A percentile compares a stretch with the other conserved stretches of the same genome.
These are phyloP conservation scores for Nesometra sesokonis DNA, from an alignment of 35 echinoderm and acorn worm genomes.

Conservation along the genomic window DNA sequence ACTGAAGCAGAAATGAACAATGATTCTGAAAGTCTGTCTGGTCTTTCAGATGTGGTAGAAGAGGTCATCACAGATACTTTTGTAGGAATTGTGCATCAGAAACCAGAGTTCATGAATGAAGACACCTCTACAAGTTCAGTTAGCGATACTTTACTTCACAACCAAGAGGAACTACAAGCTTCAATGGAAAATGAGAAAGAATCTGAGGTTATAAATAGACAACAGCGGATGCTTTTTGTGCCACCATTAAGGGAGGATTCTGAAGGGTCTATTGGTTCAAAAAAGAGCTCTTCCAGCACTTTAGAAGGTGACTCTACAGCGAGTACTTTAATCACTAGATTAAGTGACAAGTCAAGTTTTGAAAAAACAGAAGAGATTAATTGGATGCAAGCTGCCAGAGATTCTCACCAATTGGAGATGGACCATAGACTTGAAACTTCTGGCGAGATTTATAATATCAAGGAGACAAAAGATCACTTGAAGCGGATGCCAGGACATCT, in stretches of 20 bases:
- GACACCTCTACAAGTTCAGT: neutral
- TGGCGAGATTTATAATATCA: neutral
- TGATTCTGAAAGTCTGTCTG: too few relatives aligned
- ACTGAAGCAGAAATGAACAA: too few relatives aligned
- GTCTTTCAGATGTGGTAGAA: too few relatives aligned
- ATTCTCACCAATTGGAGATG: neutral
- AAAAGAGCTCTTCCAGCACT: neutral
- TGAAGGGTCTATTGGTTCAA: neutral
- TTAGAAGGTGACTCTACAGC: neutral
- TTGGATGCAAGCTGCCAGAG: neutral
- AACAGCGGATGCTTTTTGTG: neutral
- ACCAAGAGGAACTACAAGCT: too few relatives aligned
- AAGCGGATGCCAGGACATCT: neutral
- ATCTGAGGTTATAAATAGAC: neutral
- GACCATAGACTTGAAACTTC: neutral
- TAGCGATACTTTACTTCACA: too few relatives aligned
- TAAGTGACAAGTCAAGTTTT: neutral
- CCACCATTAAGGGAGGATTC: neutral
- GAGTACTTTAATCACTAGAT: neutral
- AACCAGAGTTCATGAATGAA: neutral
- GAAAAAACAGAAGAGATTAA: too few relatives aligned
- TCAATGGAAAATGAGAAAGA: neutral
- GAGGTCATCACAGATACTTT: too few relatives aligned
- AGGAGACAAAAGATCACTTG: neutral
- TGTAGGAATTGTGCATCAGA: too few relatives aligned